Conservation (phyloP, 2,113 vertebrate genomes). For the Xenopus laevis region DNA sequence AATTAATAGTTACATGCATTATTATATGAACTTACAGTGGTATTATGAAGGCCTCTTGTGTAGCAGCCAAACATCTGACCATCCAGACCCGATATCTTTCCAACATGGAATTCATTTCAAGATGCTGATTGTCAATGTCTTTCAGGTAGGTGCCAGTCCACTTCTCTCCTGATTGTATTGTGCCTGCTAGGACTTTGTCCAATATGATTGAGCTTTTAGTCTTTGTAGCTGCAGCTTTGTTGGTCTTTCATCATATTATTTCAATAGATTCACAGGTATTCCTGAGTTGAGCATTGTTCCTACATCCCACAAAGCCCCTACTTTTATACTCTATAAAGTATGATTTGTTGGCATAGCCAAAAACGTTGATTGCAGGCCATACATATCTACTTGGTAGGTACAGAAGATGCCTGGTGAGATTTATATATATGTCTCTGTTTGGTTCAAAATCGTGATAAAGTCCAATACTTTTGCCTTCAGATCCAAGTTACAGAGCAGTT, state of each 20-base stretch:
- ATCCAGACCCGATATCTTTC: background rate
- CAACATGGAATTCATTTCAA: background rate
- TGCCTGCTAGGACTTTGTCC: background rate
- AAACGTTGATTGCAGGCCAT: slow-evolving; percentile 5
- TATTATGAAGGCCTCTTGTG: background rate
- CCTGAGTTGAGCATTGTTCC: slow-evolving; percentile 26
- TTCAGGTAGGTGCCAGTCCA: background rate
- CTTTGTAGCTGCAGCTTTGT: background rate
- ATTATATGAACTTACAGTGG: slow-evolving; percentile 22
- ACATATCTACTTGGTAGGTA: slow-evolving; percentile 27
- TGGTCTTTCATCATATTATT: background rate
- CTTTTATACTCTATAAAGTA: background rate
- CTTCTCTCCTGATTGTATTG: background rate
- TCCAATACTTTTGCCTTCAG: no score
- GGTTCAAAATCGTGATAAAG: background rate
- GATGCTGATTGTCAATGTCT: no score
- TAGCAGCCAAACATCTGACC: background rate
- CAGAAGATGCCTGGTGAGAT: slow-evolving; percentile 11
- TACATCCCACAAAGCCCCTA: background rate
- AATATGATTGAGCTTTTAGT: background rate
- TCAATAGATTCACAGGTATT: slow-evolving; percentile 4
- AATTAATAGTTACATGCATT: no score
- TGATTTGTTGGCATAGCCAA: slow-evolving; percentile 19
- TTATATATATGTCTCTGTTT: background rate
- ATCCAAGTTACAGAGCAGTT: background rate